Percentiles rank a stretch among this genome's conserved stretches.
Evolutionary conservation across 2,113 vertebrate genomes (phyloP).

Genomic region (Lipophrys pholis): DNA sequence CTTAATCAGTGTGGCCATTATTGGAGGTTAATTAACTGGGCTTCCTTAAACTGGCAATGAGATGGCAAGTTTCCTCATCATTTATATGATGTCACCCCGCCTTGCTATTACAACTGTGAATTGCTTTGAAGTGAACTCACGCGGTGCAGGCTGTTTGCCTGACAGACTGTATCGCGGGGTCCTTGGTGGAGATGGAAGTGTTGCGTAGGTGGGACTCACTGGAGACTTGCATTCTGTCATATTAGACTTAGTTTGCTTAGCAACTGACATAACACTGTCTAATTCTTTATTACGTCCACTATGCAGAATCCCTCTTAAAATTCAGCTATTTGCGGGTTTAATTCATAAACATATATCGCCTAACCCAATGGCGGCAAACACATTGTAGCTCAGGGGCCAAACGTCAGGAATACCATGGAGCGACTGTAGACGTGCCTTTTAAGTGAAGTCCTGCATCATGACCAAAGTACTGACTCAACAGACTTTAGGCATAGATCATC

Average conservation of each 20-base stretch:
- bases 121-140: too few species aligned
- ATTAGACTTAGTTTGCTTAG: constrained; percentile 70
- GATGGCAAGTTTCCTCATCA: not conserved
- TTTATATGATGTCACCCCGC: not conserved
- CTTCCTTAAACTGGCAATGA: constrained; percentile 5
- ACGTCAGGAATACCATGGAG: too few species aligned
- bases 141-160: not conserved
- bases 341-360: too few species aligned
- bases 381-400: too few species aligned
- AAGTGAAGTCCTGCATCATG: too few species aligned
- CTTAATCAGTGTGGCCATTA: constrained; percentile 40
- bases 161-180: constrained; percentile 20
- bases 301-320: too few species aligned
- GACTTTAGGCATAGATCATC: too few species aligned
- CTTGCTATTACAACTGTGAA: not conserved
- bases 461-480: too few species aligned
- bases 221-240: constrained; percentile 56
- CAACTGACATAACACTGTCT: constrained; percentile 63
- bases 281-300: constrained; percentile 38
- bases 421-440: too few species aligned
- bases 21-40: constrained; percentile 58
- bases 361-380: too few species aligned
- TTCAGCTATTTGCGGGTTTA: too few species aligned
- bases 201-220: constrained; percentile 49
- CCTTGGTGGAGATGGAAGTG: constrained; percentile 28